Evolutionary conservation across 2,888 invertebrate species (phyloP).

Genomic region (Brachylomia viminalis): DNA sequence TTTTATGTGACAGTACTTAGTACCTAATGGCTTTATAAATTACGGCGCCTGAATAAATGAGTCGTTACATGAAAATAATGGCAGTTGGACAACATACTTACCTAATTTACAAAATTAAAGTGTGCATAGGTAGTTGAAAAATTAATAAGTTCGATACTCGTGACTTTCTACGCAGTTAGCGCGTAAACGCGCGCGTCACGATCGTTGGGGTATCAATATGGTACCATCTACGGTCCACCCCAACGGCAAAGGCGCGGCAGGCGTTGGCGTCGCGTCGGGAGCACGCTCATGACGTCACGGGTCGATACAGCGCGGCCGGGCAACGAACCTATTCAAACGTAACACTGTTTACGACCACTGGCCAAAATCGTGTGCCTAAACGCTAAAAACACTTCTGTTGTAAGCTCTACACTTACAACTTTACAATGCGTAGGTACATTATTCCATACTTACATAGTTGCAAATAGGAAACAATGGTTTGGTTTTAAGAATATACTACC

Average conservation of each 20-base stretch:
- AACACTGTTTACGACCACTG: slow-evolving; percentile 65
- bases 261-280: slow-evolving; percentile 42
- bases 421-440: slow-evolving; percentile 7
- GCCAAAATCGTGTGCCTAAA: slow-evolving; percentile 59
- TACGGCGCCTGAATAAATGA: neutral
- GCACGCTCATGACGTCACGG: slow-evolving; percentile 74
- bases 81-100: neutral
- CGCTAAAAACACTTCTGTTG: slow-evolving; percentile 33
- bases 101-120: slow-evolving; percentile 1
- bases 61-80: neutral
- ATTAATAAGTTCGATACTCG: neutral
- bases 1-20: slow-evolving; percentile 5
- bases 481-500: slow-evolving; percentile 11
- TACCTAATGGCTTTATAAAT: neutral
- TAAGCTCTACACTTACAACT: slow-evolving; percentile 13
- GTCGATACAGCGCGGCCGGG: slow-evolving; percentile 79
- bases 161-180: slow-evolving; percentile 32
- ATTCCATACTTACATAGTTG: neutral
- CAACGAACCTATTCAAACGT: slow-evolving; percentile 77
- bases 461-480: neutral
- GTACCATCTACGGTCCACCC: slow-evolving; percentile 31
- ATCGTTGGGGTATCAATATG: slow-evolving; percentile 34
- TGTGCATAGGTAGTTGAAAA: slow-evolving; percentile 2
- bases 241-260: slow-evolving; percentile 25
- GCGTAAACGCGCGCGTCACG: slow-evolving; percentile 46